Conservation (phyloP, 2,797 vertebrate species). For the Sebastolobus alascanus region DNA sequence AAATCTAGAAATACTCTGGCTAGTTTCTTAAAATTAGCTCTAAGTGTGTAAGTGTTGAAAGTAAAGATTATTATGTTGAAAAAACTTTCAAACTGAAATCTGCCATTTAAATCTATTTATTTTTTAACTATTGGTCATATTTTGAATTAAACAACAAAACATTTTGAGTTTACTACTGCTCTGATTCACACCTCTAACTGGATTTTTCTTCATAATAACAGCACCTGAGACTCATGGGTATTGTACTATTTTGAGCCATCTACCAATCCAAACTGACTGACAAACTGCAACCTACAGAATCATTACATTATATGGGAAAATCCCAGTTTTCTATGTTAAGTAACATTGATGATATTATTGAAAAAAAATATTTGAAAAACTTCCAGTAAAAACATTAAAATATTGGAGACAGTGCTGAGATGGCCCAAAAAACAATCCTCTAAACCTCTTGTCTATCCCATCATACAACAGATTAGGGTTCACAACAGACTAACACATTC, state of each 20-base stretch:
- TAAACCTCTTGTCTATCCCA: background rate
- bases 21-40: background rate
- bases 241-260: too few species aligned
- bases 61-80: background rate
- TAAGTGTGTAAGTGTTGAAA: background rate
- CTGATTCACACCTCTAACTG: background rate
- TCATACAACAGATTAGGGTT: background rate
- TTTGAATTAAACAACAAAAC: background rate
- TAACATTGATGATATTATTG: too few species aligned
- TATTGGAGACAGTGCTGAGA: too few species aligned
- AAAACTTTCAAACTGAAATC: too few species aligned
- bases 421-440: background rate
- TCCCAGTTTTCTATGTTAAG: too few species aligned
- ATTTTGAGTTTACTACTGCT: background rate
- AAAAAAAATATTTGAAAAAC: too few species aligned
- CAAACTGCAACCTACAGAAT: too few species aligned
- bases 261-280: too few species aligned
- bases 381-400: too few species aligned
- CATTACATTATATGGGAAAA: too few species aligned
- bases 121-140: background rate
- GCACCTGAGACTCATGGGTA: background rate
- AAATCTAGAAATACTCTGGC: too few species aligned
- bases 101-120: too few species aligned
- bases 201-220: background rate
- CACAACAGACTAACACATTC: background rate